These are phyloP conservation scores for Antedon mediterranea DNA, from an alignment of 53 echinoderm and acorn worm genomes.

Conservation along the genomic window DNA sequence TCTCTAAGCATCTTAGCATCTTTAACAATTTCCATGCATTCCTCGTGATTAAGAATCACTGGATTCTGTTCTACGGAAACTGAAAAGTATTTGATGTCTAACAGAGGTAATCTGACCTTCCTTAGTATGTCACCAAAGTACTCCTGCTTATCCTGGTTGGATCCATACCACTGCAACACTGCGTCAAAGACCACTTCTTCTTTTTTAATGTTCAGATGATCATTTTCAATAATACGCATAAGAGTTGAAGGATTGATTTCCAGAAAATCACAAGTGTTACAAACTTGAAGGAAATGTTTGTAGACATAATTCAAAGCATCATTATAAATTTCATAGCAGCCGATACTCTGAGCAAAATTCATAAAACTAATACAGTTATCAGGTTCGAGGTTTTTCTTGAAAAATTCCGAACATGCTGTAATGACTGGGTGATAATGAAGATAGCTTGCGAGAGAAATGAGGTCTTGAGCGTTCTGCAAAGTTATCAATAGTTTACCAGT, in stretches of 20 bases:
- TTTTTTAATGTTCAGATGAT: slow-evolving; percentile 70
- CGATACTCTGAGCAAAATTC: slow-evolving; percentile 66
- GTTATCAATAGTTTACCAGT: slow-evolving; percentile 67
- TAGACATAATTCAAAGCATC: slow-evolving; percentile 52
- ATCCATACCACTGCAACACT: slow-evolving; percentile 56
- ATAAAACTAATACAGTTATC: slow-evolving; percentile 77
- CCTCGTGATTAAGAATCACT: slow-evolving; percentile 22
- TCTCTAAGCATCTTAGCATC: slow-evolving; percentile 54
- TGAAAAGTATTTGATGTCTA: slow-evolving; percentile 46
- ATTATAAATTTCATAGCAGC: slow-evolving; percentile 63
- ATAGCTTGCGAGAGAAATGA: slow-evolving; percentile 81
- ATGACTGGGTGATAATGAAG: slow-evolving; percentile 75
- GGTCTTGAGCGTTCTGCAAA: slow-evolving; percentile 64
- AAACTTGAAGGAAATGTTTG: slow-evolving; percentile 49
- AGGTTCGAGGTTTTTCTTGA: slow-evolving; percentile 53
- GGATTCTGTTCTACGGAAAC: slow-evolving; percentile 44
- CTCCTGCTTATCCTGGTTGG: slow-evolving; percentile 34
- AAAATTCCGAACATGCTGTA: slow-evolving; percentile 62
- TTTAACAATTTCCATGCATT: slow-evolving; percentile 37
- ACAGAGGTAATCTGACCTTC: slow-evolving; percentile 64
- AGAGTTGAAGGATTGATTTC: slow-evolving; percentile 34
- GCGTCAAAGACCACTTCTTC: slow-evolving; percentile 83
- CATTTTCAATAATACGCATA: slow-evolving; percentile 47
- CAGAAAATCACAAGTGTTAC: slow-evolving; percentile 44
- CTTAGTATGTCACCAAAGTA: slow-evolving; percentile 25